A percentile compares a stretch with the other conserved stretches of the same genome.
These are phyloP conservation scores for Catharus minimus DNA, from an alignment of 2,113 vertebrate genomes.

Conservation along the genomic window DNA sequence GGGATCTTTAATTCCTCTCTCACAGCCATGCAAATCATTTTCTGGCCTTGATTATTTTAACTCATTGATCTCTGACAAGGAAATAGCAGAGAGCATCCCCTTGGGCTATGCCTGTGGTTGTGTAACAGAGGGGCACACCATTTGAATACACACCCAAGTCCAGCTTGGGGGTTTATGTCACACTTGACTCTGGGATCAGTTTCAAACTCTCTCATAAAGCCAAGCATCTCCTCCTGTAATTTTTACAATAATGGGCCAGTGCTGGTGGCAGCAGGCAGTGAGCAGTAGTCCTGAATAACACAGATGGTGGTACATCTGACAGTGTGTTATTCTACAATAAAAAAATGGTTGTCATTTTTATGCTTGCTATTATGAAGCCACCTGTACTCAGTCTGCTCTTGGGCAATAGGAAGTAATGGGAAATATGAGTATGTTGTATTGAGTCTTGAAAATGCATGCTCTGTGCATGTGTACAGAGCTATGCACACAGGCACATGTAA, in stretches of 20 bases:
- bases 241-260: constrained; percentile 32
- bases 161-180: constrained; percentile 56
- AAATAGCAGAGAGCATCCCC: neutral
- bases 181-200: constrained; percentile 57
- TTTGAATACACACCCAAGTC: constrained; percentile 8
- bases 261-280: constrained; percentile 60
- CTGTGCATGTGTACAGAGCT: neutral
- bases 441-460: neutral
- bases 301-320: constrained; percentile 74
- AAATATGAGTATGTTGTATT: neutral
- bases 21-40: neutral
- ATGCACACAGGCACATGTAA: neutral
- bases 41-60: constrained; percentile 28
- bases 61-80: constrained; percentile 28
- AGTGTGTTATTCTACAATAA: constrained; percentile 65
- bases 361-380: constrained; percentile 64
- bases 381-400: constrained; percentile 57
- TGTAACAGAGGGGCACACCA: neutral
- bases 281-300: constrained; percentile 60
- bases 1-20: neutral
- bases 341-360: constrained; percentile 70
- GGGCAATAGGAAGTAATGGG: neutral
- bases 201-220: constrained; percentile 59
- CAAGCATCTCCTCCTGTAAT: constrained; percentile 52
- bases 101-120: constrained; percentile 30